Percentiles rank a stretch among this genome's conserved stretches.
phyloP scores from a whole-genome alignment of 1,140 invertebrate species.

The Aplysia californica region DNA sequence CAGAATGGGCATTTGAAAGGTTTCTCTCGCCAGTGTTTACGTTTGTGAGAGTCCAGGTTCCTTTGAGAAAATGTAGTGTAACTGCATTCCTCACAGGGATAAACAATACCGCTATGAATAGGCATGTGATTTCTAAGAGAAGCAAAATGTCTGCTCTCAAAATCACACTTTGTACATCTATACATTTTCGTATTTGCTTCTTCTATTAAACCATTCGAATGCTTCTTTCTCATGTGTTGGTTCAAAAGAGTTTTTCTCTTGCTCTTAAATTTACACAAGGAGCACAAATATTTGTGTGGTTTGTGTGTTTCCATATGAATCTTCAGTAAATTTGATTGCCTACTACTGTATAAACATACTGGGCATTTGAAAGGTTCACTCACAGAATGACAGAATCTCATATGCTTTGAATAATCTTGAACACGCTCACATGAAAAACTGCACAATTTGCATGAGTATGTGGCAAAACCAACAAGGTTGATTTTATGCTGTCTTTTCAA shows the following conservation, averaged over 20 bases:
- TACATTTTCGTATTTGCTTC: background rate
- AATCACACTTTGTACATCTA: background rate
- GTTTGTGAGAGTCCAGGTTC: background rate
- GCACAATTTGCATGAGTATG: background rate
- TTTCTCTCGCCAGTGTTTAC: background rate
- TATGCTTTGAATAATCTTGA: conserved; percentile 1
- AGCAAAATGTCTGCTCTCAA: conserved; percentile 2
- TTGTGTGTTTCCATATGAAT: background rate
- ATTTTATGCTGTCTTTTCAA: background rate
- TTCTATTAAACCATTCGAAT: background rate
- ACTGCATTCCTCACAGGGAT: background rate
- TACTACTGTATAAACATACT: background rate
- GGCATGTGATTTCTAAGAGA: conserved; percentile 4
- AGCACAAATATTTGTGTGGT: background rate
- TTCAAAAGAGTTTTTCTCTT: conserved; percentile 2
- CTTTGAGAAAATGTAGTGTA: background rate
- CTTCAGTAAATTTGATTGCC: conserved; percentile 1
- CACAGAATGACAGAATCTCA: background rate
- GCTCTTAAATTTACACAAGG: conserved; percentile 1
- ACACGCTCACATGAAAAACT: background rate
- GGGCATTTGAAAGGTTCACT: background rate
- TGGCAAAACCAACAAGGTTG: background rate
- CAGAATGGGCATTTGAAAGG: conserved; percentile 1
- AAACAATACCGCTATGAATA: background rate
- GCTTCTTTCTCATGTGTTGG: background rate